These are phyloP conservation scores for Pangasius sanitwongsei DNA, from an alignment of 2,797 vertebrate genomes.

Conservation along the genomic window DNA sequence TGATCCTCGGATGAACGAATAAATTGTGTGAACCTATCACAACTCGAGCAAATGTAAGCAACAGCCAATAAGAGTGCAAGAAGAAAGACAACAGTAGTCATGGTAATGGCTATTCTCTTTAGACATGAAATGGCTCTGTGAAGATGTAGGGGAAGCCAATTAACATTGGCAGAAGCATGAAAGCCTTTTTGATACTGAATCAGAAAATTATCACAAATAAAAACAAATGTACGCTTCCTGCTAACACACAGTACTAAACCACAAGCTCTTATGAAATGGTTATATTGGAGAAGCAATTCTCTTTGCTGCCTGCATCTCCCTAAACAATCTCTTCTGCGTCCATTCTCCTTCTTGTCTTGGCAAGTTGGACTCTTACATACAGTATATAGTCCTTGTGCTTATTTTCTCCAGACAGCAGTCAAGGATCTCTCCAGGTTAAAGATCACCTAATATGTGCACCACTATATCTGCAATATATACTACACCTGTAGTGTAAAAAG, in stretches of 20 bases:
- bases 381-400: no score
- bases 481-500: background rate
- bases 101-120: background rate
- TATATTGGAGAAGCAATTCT: no score
- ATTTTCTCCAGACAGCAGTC: background rate
- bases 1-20: background rate
- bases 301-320: background rate
- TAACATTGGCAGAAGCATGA: background rate
- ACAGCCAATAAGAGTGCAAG: background rate
- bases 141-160: background rate
- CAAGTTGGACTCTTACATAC: no score
- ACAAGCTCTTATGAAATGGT: background rate
- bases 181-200: background rate
- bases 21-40: background rate
- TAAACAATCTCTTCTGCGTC: background rate
- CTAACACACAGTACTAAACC: no score
- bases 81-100: background rate
- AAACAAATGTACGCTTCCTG: background rate
- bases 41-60: background rate
- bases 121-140: background rate
- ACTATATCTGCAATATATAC: background rate
- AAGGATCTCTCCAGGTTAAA: background rate
- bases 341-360: background rate
- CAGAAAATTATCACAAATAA: background rate
- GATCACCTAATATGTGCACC: background rate